Evolutionary conservation across 2,888 invertebrate genomes (phyloP).

Genomic region (Eupeodes luniger): DNA sequence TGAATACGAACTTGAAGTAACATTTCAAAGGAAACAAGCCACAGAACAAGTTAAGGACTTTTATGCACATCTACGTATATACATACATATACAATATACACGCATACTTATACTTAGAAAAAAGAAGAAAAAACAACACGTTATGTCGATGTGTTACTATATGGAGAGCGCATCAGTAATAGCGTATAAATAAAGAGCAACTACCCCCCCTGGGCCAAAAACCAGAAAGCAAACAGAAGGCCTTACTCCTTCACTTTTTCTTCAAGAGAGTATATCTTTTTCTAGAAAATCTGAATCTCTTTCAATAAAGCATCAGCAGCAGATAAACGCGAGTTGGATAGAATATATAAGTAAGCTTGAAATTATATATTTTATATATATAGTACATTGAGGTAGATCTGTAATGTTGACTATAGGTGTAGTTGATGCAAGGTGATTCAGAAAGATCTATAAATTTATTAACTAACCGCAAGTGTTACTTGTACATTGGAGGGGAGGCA

Average conservation of each 20-base stretch:
- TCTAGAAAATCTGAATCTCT: constrained; percentile 28
- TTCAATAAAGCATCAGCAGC: constrained; percentile 16
- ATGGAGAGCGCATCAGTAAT: constrained; percentile 69
- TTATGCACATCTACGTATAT: not conserved
- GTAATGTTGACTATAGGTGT: not conserved
- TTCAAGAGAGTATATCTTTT: constrained; percentile 28
- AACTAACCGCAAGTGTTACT: too few species aligned
- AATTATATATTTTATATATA: constrained; percentile 17
- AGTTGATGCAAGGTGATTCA: not conserved
- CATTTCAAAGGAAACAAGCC: constrained; percentile 58
- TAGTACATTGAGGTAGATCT: not conserved
- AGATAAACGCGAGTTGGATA: constrained; percentile 55
- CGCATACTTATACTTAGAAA: not conserved
- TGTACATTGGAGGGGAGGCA: too few species aligned
- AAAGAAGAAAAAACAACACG: constrained; percentile 59
- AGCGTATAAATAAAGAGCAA: constrained; percentile 75
- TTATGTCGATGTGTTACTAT: constrained; percentile 62
- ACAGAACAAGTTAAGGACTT: constrained; percentile 63
- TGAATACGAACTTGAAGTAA: constrained; percentile 49
- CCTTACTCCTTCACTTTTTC: constrained; percentile 52
- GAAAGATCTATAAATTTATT: not conserved
- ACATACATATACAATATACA: not conserved
- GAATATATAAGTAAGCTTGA: constrained; percentile 45
- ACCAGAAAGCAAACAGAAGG: constrained; percentile 40
- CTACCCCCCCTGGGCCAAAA: constrained; percentile 64